Conservation (phyloP, 30 jellyfish, hydroid and myxozoan genomes). For the Catostylus mosaicus region DNA sequence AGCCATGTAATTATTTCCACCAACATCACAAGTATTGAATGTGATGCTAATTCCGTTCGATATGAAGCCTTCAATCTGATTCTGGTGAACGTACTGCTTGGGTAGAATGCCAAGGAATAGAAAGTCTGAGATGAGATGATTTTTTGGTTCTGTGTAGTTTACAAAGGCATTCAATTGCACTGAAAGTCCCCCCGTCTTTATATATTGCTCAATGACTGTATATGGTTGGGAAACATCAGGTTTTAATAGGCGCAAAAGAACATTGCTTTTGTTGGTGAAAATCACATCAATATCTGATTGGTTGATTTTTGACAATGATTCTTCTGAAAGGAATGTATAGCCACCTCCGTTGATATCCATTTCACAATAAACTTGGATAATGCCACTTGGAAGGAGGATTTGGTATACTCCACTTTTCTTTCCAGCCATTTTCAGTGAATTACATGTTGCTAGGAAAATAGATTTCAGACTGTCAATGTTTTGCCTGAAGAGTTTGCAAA, state of each 20-base stretch:
- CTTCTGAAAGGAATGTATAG: constrained; percentile 41
- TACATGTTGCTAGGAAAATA: constrained; percentile 13
- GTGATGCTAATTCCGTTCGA: not conserved
- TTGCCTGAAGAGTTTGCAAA: not conserved
- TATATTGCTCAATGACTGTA: no score
- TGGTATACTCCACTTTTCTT: constrained; percentile 38
- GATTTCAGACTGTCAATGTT: no score
- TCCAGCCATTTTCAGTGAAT: not conserved
- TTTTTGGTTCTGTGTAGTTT: constrained; percentile 31
- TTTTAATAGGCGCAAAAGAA: constrained; percentile 39
- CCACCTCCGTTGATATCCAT: constrained; percentile 72
- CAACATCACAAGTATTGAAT: not conserved
- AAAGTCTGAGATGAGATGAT: constrained; percentile 23
- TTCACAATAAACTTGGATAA: constrained; percentile 44
- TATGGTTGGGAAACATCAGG: constrained; percentile 59
- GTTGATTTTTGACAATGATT: constrained; percentile 9
- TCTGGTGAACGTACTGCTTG: not conserved
- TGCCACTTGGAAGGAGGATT: not conserved
- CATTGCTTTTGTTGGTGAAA: constrained; percentile 28
- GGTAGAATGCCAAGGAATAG: constrained; percentile 52
- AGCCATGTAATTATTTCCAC: constrained; percentile 6
- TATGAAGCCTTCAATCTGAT: constrained; percentile 1
- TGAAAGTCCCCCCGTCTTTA: no score
- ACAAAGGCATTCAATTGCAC: constrained; percentile 11
- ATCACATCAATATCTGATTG: constrained; percentile 18